phyloP scores from a whole-genome alignment of 2,888 invertebrate species.

The Opisthograptis luteolata region DNA sequence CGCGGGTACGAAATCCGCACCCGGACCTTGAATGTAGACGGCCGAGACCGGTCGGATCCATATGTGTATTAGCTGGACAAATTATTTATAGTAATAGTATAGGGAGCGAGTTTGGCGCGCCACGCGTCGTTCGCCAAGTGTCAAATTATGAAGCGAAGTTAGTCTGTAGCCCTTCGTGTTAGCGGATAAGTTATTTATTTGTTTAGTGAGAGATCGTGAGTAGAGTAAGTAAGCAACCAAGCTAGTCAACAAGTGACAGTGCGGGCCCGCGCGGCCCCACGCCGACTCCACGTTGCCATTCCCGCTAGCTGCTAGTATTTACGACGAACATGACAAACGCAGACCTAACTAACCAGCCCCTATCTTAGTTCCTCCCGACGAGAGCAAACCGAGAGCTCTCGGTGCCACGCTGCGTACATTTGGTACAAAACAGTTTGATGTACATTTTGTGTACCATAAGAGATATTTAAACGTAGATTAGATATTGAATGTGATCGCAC shows the following conservation, averaged over 20 bases:
- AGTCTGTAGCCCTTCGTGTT: conserved; percentile 60
- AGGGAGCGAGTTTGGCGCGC: conserved; percentile 48
- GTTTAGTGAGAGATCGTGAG: conserved; percentile 73
- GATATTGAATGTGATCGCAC: conserved; percentile 71
- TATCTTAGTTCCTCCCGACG: conserved; percentile 52
- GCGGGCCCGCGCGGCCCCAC: conserved; percentile 44
- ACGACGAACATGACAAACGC: conserved; percentile 57
- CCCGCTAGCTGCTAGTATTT: conserved; percentile 59
- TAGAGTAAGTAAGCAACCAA: conserved; percentile 74
- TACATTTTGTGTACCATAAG: conserved; percentile 58
- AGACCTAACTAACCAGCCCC: conserved; percentile 43
- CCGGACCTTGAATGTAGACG: conserved; percentile 54
- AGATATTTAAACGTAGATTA: conserved; percentile 61
- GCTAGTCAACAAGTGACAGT: conserved; percentile 77
- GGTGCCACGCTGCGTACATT: conserved; percentile 22
- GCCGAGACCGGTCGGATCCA: conserved; percentile 55
- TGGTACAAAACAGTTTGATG: conserved; percentile 79
- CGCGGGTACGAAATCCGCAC: conserved; percentile 14
- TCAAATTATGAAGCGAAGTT: conserved; percentile 64
- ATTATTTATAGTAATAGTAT: conserved; percentile 70
- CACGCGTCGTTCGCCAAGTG: conserved; percentile 57
- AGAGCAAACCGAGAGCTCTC: conserved; percentile 25
- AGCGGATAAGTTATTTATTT: conserved; percentile 79
- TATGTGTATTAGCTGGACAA: conserved; percentile 76
- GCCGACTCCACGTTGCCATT: conserved; percentile 73